These are phyloP conservation scores for Lucinisca nassula DNA, from an alignment of 2,888 invertebrate genomes.

Conservation along the genomic window DNA sequence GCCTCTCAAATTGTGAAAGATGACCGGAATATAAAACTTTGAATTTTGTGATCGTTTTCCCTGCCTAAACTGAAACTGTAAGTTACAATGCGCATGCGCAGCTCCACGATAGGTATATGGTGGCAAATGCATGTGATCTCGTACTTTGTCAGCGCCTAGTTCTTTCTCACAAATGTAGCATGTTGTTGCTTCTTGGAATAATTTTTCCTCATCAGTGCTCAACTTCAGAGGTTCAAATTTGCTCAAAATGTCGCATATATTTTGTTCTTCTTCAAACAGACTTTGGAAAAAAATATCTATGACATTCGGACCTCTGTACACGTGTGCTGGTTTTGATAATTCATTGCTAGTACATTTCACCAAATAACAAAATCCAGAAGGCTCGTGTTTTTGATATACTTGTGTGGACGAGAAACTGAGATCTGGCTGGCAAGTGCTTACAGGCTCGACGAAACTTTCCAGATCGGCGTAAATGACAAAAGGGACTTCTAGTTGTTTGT, in stretches of 20 bases:
- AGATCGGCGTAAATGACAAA: too few species aligned
- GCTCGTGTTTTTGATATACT: slow-evolving; percentile 17
- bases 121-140: slow-evolving; percentile 6
- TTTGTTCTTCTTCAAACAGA: slow-evolving; percentile 29
- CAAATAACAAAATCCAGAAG: too few species aligned
- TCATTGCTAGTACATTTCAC: too few species aligned
- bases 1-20: slow-evolving; percentile 58
- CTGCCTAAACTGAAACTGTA: slow-evolving; percentile 6
- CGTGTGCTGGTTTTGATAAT: slow-evolving; percentile 19
- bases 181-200: too few species aligned
- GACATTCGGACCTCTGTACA: slow-evolving; percentile 37
- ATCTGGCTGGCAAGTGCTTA: background rate
- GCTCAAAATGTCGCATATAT: slow-evolving; percentile 10
- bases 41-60: background rate
- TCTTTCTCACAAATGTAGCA: background rate
- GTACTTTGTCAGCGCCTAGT: background rate
- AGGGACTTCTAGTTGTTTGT: background rate
- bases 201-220: too few species aligned
- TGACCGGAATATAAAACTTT: slow-evolving; percentile 40
- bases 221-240: slow-evolving; percentile 14
- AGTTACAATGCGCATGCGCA: background rate
- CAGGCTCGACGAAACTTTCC: too few species aligned
- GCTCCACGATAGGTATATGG: background rate
- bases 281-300: slow-evolving; percentile 22
- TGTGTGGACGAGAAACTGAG: slow-evolving; percentile 38